Percentiles rank a stretch among this genome's conserved stretches.
Conservation (phyloP, 2,797 vertebrate genomes). For the Pachyuromys duprasi region DNA sequence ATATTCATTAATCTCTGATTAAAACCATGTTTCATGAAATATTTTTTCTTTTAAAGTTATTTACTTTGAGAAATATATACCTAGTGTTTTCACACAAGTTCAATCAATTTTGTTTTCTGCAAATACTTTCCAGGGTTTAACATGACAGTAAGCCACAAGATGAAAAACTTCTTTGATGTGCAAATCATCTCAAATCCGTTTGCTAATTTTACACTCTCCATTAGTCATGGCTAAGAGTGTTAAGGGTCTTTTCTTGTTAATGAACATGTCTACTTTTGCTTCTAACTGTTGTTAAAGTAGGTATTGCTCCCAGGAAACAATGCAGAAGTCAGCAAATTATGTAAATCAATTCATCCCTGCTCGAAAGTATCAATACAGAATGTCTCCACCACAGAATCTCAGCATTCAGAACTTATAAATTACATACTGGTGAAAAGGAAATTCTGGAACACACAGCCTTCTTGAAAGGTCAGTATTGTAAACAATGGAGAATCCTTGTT, state of each 20-base stretch:
- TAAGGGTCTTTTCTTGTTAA: background rate
- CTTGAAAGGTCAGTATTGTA: background rate
- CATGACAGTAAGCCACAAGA: constrained; percentile 46
- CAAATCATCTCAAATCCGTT: constrained; percentile 54
- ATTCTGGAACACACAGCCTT: background rate
- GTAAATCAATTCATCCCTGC: background rate
- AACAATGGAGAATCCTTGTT: background rate
- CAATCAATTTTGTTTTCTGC: constrained; percentile 56
- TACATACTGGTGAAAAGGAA: background rate
- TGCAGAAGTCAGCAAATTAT: background rate
- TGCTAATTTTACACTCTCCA: constrained; percentile 45
- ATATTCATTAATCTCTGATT: constrained; percentile 58
- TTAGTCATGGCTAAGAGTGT: background rate
- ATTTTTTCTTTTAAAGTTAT: constrained; percentile 4
- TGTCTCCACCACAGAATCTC: background rate
- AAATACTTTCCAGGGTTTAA: constrained; percentile 19
- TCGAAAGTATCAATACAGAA: background rate
- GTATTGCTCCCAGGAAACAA: background rate
- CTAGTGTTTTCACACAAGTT: constrained; percentile 51
- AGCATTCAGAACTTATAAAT: constrained; percentile 35
- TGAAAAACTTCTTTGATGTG: background rate
- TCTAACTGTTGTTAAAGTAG: background rate
- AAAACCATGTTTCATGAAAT: constrained; percentile 44
- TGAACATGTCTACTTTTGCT: background rate
- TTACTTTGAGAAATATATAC: constrained; percentile 45